Base-by-base conservation (phyloP, 2,888 invertebrate genomes). In the Apoda limacodes region DNA sequence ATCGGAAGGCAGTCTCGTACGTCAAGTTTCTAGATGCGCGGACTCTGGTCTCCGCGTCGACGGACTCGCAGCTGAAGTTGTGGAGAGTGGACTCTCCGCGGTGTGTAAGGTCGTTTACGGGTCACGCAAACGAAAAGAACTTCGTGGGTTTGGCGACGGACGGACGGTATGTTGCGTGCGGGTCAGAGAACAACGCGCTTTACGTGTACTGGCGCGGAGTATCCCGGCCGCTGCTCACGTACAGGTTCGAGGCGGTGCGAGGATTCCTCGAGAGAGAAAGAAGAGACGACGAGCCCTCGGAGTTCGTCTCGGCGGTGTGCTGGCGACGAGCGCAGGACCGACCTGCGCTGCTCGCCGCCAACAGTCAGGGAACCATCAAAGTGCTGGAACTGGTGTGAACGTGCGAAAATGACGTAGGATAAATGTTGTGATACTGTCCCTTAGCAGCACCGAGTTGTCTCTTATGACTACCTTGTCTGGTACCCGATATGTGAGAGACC, bases 261-360 rank as follows among this genome's bases (percentile, higher is more conserved):
- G 90, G 90, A 45, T 88, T 93, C 46, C 63, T 93, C 86, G 39
- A 92, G 88, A 64, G 93, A 88, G 86, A 88, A 52, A 82, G 90
- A 11, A 88, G 90, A 21, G 93, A 93, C 48, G 93, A 93, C 51
- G 94, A 94, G 58, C 85, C 90, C 2, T 91, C 90, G 44, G 95
- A 96, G 71, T 96, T 96, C 80, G 95, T 97, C 27, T 95, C 95
- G 9, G 96, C 96, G 1, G 95, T 97, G 4, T 95, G 95, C 59
- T 97, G 96, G 95, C 85, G 92, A 42, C 88, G 90, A 63, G 85
- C 88, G 47, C 89, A 91, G 13, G 62, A 60, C 22, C 45, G 55
- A 1, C 90, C 93, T 38, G 88, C 95, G 13, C 85, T 97, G 29
- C 88, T 96, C 9, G 95, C 95, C 25, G 96, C 95, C 30, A 96